Base-by-base conservation (phyloP, 2,113 vertebrate species). In the Tachuris rubrigastra region DNA sequence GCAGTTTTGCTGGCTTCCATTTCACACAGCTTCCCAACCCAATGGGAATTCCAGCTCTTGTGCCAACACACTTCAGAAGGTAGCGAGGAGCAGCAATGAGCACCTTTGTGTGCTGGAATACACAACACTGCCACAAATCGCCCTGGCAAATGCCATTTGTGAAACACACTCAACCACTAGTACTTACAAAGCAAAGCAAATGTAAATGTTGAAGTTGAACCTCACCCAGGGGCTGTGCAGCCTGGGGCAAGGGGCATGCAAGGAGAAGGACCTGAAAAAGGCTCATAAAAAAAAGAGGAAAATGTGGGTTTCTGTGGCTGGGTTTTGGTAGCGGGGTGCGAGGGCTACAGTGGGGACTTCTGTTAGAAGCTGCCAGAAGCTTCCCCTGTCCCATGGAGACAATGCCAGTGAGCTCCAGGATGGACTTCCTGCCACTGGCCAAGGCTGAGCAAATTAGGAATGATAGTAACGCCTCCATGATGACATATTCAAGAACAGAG, bases 81-180 rank as follows among this genome's bases (percentile, higher is more conserved):
- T 1, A 7, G 30, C 0, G 0, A 0, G 0, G 56, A 37, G 15
- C 22, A 68, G n/a, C 21, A 50, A 31, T 0, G 11, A 62, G 13
- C 15, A 15, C 31, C 14, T 5, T 6, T 25, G 28, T 27, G 44
- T 1, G 1, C 41, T 12, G 46, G 35, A 65, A 24, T 4, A 7
- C 27, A 9, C 14, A 27, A 8, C 1, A 2, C 23, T 22, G 30
- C 31, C 66, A 8, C 33, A 31, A 60, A 63, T 14, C 0, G 4
- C 42, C 25, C 5, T 5, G 44, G 21, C 33, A 58, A 78, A 44
- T 6, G 14, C 24, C 27, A 4, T 14, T 33, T 19, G 19, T 46
- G 41, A 79, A 66, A 28, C 4, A 0, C 1, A 8, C 6, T 17
- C 59, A 50, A 12, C 13, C 14, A 5, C 14, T 46, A 27, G 37